Conservation (phyloP, 2,797 vertebrate species). For the Natrix natrix region DNA sequence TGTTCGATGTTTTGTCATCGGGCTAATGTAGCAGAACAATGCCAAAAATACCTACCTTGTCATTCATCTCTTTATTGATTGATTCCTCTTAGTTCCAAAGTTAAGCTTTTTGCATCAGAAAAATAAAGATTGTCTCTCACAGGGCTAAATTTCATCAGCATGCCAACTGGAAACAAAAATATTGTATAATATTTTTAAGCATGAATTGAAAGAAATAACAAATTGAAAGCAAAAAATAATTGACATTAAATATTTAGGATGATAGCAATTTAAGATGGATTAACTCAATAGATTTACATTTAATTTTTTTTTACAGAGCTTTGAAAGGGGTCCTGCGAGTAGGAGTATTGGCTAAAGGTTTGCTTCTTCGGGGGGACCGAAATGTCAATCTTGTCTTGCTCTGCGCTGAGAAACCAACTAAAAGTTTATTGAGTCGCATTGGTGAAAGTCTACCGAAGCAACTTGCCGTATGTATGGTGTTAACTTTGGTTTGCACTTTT, state of each 20-base stretch:
- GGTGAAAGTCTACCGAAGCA: slow-evolving; percentile 95
- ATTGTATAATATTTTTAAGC: neutral
- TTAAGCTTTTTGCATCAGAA: neutral
- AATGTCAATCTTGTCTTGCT: slow-evolving; percentile 93
- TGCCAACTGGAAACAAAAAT: neutral
- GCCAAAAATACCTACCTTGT: neutral
- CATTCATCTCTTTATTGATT: neutral
- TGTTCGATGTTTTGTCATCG: neutral
- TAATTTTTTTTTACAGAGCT: slow-evolving; percentile 68
- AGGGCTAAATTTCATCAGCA: neutral
- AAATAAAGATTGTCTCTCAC: neutral
- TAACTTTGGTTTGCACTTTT: slow-evolving; percentile 31
- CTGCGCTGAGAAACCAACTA: slow-evolving; percentile 93
- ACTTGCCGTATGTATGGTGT: slow-evolving; percentile 82
- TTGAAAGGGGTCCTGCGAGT: slow-evolving; percentile 96
- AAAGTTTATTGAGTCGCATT: slow-evolving; percentile 83
- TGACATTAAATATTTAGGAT: neutral
- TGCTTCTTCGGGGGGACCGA: slow-evolving; percentile 93
- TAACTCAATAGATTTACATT: neutral
- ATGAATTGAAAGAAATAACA: neutral
- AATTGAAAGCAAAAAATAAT: neutral
- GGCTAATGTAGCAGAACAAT: neutral
- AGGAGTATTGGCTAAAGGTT: slow-evolving; percentile 94
- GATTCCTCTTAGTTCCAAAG: neutral
- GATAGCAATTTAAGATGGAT: neutral